Conservation (phyloP, 2,888 invertebrate species). For the Nymphalis urticae region DNA sequence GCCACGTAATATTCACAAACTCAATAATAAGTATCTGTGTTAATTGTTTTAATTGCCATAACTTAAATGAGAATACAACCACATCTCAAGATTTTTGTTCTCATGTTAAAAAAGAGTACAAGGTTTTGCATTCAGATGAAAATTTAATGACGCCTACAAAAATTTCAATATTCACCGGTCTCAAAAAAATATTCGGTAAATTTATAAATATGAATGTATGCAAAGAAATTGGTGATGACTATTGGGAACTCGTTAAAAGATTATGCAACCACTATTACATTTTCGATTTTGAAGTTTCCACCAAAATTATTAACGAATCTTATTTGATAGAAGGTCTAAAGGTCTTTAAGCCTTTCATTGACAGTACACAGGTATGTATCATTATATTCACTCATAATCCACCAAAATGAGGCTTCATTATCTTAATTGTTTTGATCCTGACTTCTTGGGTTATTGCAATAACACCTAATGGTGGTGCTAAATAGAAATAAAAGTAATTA, state of each 20-base stretch:
- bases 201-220: conserved; percentile 67
- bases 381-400: conserved; percentile 17
- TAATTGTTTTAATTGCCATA: conserved; percentile 65
- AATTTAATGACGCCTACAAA: conserved; percentile 47
- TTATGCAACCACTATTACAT: conserved; percentile 69
- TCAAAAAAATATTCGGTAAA: conserved; percentile 60
- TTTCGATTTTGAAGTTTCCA: conserved; percentile 56
- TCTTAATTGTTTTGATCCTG: not conserved
- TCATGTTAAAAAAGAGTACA: conserved; percentile 41
- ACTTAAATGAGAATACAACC: conserved; percentile 8
- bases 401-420: not conserved
- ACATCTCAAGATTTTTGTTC: conserved; percentile 16
- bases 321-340: conserved; percentile 57
- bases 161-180: conserved; percentile 49
- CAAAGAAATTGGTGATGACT: conserved; percentile 52
- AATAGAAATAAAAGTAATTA: not conserved
- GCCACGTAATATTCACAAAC: conserved; percentile 56
- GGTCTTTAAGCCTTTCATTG: conserved; percentile 57
- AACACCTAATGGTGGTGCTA: not conserved
- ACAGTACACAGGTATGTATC: conserved; percentile 48
- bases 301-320: conserved; percentile 56
- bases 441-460: too few species aligned
- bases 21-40: conserved; percentile 50
- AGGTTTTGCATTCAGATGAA: conserved; percentile 50
- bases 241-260: conserved; percentile 58